A percentile compares a stretch with the other conserved stretches of the same genome.
phyloP scores from a whole-genome alignment of 2,797 vertebrate genomes.

The Holocentrus rufus region DNA sequence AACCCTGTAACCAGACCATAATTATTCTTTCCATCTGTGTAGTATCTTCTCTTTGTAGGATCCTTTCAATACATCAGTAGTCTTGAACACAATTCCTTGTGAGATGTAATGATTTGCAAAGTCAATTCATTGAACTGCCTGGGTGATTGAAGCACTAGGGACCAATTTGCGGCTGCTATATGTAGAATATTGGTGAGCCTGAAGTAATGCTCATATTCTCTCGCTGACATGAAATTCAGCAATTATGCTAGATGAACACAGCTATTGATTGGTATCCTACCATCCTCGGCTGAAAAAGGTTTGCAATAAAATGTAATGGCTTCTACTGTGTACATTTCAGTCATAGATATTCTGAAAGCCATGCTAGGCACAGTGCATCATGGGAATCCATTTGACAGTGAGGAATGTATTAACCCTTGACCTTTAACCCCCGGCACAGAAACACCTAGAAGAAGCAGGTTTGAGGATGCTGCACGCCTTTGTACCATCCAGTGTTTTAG shows the following conservation, averaged over 20 bases:
- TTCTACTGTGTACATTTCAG: conserved; percentile 29
- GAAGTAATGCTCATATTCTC: conserved; percentile 69
- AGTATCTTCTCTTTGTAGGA: conserved; percentile 56
- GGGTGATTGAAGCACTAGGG: conserved; percentile 77
- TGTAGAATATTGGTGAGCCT: conserved; percentile 71
- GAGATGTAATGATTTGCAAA: conserved; percentile 80
- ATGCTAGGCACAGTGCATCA: conserved; percentile 51
- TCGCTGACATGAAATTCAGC: conserved; percentile 73
- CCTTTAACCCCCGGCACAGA: conserved; percentile 63
- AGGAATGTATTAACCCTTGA: conserved; percentile 74
- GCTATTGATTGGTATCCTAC: conserved; percentile 73
- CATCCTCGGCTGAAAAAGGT: conserved; percentile 54
- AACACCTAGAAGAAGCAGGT: conserved; percentile 51
- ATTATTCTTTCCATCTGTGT: conserved; percentile 66
- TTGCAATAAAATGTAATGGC: conserved; percentile 87
- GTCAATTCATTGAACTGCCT: conserved; percentile 78
- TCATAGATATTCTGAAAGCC: conserved; percentile 54
- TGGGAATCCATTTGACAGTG: conserved; percentile 70
- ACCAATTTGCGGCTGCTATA: conserved; percentile 76
- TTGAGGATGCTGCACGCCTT: conserved; percentile 40
- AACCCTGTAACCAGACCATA: conserved; percentile 53
- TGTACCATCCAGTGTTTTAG: conserved; percentile 32
- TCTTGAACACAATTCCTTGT: conserved; percentile 65
- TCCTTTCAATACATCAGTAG: conserved; percentile 70
- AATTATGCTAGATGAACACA: conserved; percentile 74